Base-by-base conservation (phyloP, 2,797 vertebrate genomes). In the Cynodonichthys magdalenae region DNA sequence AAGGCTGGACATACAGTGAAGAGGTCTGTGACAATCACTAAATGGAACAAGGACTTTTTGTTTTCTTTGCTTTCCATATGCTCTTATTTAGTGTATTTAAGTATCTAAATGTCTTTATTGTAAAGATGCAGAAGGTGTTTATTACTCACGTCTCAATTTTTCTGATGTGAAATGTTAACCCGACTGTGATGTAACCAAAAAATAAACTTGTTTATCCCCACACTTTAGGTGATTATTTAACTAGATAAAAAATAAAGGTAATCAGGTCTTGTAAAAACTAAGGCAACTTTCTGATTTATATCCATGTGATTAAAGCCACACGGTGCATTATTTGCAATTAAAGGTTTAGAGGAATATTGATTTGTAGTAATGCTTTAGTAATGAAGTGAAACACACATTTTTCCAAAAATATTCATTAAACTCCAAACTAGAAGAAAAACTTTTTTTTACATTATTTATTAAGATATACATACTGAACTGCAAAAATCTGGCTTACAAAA, bases 401-500 rank as follows among this genome's bases (percentile, higher is more conserved):
- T 42, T 15, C 41, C 41, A 14, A 42, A 42, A 15, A 12, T 17
- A 19, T 46, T 2, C 9, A 8, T 10, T 7, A 2, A 46, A 46
- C n/a, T 17, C n/a, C n/a, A n/a, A 34, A 31, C 11, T 6, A 36
- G 5, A 8, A 29, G 4, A 27, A 19, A 14, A 44, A 27, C 31
- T 3, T 1, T 1, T 2, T 10, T 1, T 54, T 11, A 87, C 36
- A 10, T 39, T 39, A 39, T 39, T 39, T 39, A 87, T 90, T 90
- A 90, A 88, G 87, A 90, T 92, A 91, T 90, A 92, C 88, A 91
- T 92, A 92, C 84, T 57, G 83, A 93, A 92, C 84, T 92, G 91
- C 92, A 94, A 94, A 94, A 92, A 89, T 90, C 80, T 87, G 87
- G 81, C 89, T 93, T 94, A 94, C 90, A 94, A 94, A 94, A 94